Conservation (phyloP, 2,797 vertebrate species). For the Gymnopithys bicolor region DNA sequence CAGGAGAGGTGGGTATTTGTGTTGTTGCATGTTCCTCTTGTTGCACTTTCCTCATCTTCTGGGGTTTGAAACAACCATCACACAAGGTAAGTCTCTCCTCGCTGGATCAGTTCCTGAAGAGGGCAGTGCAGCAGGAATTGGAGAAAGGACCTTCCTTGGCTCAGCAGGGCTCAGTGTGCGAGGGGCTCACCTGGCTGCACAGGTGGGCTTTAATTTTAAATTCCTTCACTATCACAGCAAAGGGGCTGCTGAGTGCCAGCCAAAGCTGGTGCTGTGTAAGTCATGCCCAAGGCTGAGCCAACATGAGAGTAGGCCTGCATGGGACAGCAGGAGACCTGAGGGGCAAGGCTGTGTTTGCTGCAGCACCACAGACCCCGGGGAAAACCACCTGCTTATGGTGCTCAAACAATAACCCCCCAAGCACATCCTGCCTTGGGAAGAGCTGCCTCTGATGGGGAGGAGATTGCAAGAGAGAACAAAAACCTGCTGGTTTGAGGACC, state of each 20-base stretch:
- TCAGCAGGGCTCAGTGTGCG: accelerated
- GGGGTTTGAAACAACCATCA: neutral
- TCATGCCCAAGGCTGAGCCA: neutral
- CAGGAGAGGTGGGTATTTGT: neutral
- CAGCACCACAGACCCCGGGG: neutral
- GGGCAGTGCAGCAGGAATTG: neutral
- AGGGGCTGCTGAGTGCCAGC: neutral
- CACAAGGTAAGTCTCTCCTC: neutral
- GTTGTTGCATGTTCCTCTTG: neutral
- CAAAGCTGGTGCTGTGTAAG: neutral
- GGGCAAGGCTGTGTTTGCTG: neutral
- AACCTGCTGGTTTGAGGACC: neutral
- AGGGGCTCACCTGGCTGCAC: neutral
- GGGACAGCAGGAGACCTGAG: neutral
- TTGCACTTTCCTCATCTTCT: neutral
- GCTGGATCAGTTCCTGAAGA: neutral
- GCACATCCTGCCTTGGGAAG: neutral
- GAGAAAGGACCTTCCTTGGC: neutral
- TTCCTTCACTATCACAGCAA: neutral
- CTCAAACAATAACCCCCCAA: neutral
- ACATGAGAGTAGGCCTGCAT: neutral
- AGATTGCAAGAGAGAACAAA: neutral
- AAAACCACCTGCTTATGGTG: neutral
- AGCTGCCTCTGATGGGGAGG: neutral
- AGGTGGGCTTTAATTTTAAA: accelerated